These are phyloP conservation scores for Xestia c-nigrum DNA, from an alignment of 2,888 invertebrate genomes.

Conservation along the genomic window DNA sequence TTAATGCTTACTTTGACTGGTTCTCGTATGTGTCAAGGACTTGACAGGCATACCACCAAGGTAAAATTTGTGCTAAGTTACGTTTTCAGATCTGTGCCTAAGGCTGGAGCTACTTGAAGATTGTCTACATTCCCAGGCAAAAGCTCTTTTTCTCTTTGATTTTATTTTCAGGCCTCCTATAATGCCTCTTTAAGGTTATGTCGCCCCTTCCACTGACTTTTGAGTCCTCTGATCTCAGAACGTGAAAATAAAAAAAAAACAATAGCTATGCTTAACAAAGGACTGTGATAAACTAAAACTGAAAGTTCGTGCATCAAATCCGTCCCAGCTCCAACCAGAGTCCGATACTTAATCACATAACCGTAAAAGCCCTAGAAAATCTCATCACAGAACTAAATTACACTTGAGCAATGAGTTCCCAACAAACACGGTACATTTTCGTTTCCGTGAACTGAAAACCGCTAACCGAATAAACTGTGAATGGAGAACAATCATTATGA, in stretches of 20 bases:
- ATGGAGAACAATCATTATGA: slow-evolving; percentile 35
- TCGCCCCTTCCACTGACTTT: neutral
- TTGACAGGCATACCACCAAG: neutral
- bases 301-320: neutral
- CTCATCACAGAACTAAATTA: slow-evolving; percentile 29
- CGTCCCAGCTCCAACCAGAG: neutral
- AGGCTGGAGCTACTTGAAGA: neutral
- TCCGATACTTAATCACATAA: neutral
- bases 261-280: too few relatives aligned
- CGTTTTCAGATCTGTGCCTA: neutral
- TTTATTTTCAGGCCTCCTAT: neutral
- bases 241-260: neutral
- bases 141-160: neutral
- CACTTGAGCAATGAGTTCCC: slow-evolving; percentile 20
- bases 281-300: neutral
- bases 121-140: neutral
- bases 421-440: slow-evolving; percentile 30
- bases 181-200: neutral
- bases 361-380: neutral
- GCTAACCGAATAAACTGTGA: slow-evolving; percentile 38
- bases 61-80: neutral
- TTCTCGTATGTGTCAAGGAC: neutral
- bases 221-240: neutral
- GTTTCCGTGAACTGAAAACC: slow-evolving; percentile 39
- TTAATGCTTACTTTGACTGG: neutral